Conservation (phyloP, 2,888 invertebrate genomes). For the Asteroscopus sphinx region DNA sequence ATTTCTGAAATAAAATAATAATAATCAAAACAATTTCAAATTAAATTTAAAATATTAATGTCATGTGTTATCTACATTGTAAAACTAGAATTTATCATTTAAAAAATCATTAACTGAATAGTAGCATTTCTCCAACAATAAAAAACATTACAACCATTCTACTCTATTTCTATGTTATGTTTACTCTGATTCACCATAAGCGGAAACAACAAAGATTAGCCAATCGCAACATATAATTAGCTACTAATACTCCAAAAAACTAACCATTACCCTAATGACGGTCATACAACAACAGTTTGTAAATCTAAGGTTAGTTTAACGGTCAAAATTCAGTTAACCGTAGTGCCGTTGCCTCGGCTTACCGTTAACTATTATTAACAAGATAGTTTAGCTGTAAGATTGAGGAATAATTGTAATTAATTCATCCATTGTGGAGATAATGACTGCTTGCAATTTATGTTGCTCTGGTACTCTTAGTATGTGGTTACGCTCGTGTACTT, state of each 20-base stretch:
- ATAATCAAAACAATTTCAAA: too few species aligned
- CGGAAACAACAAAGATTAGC: conserved; percentile 5
- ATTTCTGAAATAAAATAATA: too few species aligned
- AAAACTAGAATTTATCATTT: too few species aligned
- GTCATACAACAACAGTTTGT: conserved; percentile 26
- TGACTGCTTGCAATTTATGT: conserved; percentile 32
- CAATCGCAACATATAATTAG: conserved; percentile 9
- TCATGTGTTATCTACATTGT: too few species aligned
- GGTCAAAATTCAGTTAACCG: conserved; percentile 54
- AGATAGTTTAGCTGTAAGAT: conserved; percentile 55
- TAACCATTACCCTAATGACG: conserved; percentile 19
- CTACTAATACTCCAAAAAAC: conserved; percentile 14
- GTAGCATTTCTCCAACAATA: too few species aligned
- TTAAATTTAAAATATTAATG: too few species aligned
- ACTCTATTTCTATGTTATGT: too few species aligned
- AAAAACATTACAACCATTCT: too few species aligned
- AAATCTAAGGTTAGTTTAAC: conserved; percentile 48
- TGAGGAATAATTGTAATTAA: conserved; percentile 57
- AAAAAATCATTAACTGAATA: too few species aligned
- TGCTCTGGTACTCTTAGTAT: conserved; percentile 34
- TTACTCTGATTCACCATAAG: conserved; percentile 13
- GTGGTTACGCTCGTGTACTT: conserved; percentile 37
- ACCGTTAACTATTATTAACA: conserved; percentile 57
- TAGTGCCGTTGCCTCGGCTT: conserved; percentile 44
- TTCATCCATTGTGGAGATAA: conserved; percentile 46